Conservation (phyloP, 2,113 vertebrate genomes). For the Circaetus cinerascens region DNA sequence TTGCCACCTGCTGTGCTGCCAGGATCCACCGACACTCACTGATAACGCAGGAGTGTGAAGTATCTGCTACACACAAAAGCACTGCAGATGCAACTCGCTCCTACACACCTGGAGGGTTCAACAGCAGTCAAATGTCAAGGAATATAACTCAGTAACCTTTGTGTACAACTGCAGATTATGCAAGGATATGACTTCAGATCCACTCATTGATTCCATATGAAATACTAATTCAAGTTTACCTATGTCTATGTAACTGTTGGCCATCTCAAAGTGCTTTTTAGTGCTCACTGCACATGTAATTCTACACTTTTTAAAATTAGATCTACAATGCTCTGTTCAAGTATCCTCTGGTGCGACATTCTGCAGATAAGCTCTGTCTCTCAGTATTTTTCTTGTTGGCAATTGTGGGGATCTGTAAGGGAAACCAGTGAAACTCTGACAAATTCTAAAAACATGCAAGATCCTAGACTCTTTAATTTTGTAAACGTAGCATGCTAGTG, state of each 20-base stretch:
- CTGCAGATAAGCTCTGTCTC: not conserved
- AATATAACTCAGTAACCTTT: not conserved
- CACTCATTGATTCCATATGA: not conserved
- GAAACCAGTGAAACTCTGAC: not conserved
- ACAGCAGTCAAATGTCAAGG: accelerated
- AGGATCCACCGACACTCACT: not conserved
- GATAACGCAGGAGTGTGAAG: not conserved
- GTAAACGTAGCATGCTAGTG: not conserved
- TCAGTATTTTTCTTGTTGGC: not conserved
- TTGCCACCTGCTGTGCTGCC: not conserved
- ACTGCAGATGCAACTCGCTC: not conserved
- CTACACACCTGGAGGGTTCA: not conserved
- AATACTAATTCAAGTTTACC: accelerated
- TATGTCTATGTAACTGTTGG: not conserved
- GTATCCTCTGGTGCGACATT: not conserved
- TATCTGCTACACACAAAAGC: not conserved
- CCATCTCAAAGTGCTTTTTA: not conserved
- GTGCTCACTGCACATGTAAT: not conserved
- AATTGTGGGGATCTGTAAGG: not conserved
- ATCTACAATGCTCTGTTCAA: not conserved
- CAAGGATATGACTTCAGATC: not conserved
- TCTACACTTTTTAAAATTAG: not conserved
- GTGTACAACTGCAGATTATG: not conserved
- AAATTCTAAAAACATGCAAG: not conserved
- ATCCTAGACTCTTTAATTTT: not conserved